Conservation (phyloP, 2,797 vertebrate genomes). For the Arremon aurantiirostris region DNA sequence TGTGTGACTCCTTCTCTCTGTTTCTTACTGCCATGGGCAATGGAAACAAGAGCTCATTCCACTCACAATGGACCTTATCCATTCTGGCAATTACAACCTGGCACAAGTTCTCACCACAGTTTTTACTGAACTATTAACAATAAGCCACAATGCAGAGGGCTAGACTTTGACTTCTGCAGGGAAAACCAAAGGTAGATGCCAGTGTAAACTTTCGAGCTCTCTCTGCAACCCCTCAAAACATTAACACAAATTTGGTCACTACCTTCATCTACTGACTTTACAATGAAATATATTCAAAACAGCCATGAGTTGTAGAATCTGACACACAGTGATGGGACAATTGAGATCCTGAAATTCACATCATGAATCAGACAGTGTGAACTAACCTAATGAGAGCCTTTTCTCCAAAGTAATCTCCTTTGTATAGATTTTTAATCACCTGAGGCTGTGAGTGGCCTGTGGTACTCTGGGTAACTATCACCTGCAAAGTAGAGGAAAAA, state of each 20-base stretch:
- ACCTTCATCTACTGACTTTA: neutral
- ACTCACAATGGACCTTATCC: neutral
- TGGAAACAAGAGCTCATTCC: neutral
- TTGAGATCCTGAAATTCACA: neutral
- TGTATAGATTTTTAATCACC: conserved; percentile 88
- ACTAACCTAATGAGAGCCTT: conserved; percentile 91
- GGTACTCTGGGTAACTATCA: conserved; percentile 89
- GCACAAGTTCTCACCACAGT: neutral
- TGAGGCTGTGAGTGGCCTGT: conserved; percentile 80
- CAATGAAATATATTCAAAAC: neutral
- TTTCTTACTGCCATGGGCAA: neutral
- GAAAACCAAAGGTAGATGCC: neutral
- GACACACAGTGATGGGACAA: neutral
- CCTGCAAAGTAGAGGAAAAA: conserved; percentile 69
- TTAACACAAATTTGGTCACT: neutral
- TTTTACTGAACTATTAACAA: neutral
- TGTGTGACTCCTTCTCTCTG: neutral
- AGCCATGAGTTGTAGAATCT: neutral
- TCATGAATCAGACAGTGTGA: neutral
- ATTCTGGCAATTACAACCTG: neutral
- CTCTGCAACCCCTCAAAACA: neutral
- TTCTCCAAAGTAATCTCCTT: conserved; percentile 93
- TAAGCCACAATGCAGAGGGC: neutral
- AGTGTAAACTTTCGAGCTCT: neutral
- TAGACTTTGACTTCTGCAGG: neutral